Evolutionary conservation across 1,140 invertebrate species (phyloP).

Genomic region (fruit fly (Drosophila melanogaster)): Release_6_plus_ISO1_MT NT_037436.4:9897001-9897500

Average conservation of each 20-base stretch:
- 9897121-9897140: background rate
- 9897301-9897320: constrained; percentile 36
- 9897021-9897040: background rate
- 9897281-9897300: constrained; percentile 24
- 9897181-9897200: constrained; percentile 1
- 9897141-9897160: background rate
- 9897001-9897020: background rate
- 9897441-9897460: constrained; percentile 25
- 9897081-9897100: too few relatives aligned
- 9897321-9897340: constrained; percentile 3
- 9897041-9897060: background rate
- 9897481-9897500: background rate
- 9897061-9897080: too few relatives aligned
- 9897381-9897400: constrained; percentile 28
- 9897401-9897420: constrained; percentile 43
- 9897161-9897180: constrained; percentile 5
- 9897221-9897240: constrained; percentile 43
- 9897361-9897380: constrained; percentile 53
- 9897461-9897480: constrained; percentile 55
- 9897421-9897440: constrained; percentile 56
- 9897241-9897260: background rate
- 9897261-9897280: constrained; percentile 7
- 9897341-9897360: constrained; percentile 10
- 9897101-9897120: too few relatives aligned
- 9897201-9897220: constrained; percentile 32